These are phyloP conservation scores for Gouania willdenowi DNA, from an alignment of 2,797 vertebrate genomes.

Conservation along the genomic window DNA sequence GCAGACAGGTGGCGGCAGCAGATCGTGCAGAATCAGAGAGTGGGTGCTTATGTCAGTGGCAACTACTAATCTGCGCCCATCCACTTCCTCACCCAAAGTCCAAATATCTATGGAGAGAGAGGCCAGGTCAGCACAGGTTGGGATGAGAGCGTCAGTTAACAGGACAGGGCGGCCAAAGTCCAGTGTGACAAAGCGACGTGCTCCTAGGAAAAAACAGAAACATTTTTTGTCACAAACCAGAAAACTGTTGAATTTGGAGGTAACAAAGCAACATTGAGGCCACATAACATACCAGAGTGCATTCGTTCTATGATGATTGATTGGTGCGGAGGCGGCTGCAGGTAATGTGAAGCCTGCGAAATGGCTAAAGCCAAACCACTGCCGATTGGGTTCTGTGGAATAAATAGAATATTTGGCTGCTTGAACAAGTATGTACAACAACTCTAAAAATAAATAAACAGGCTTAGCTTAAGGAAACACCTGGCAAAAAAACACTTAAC, in stretches of 20 bases:
- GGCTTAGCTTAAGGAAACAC: too few relatives aligned
- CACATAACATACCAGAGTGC: slow-evolving; percentile 86
- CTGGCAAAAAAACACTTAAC: too few relatives aligned
- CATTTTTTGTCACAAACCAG: too few relatives aligned
- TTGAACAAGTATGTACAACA: too few relatives aligned
- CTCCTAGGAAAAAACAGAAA: slow-evolving; percentile 72
- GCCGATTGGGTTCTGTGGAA: slow-evolving; percentile 89
- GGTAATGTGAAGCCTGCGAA: slow-evolving; percentile 97
- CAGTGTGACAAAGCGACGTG: slow-evolving; percentile 94
- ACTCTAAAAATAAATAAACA: too few relatives aligned
- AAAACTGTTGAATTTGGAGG: too few relatives aligned
- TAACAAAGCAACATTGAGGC: background rate
- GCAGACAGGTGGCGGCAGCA: slow-evolving; percentile 95
- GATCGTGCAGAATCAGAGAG: slow-evolving; percentile 94
- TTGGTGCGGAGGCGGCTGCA: slow-evolving; percentile 97
- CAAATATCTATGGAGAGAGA: slow-evolving; percentile 98
- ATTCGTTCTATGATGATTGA: slow-evolving; percentile 99
- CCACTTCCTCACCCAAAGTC: slow-evolving; percentile 97
- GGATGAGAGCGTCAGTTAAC: slow-evolving; percentile 93
- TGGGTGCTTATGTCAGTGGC: slow-evolving; percentile 98
- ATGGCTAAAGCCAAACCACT: slow-evolving; percentile 94
- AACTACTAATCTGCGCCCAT: slow-evolving; percentile 92
- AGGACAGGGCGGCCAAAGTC: slow-evolving; percentile 95
- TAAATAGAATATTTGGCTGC: background rate
- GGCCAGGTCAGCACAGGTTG: slow-evolving; percentile 93